Evolutionary conservation across 2,797 vertebrate genomes (phyloP), one percentile per base, ranked within the genome.

Genomic region (Chelmon rostratus): DNA sequence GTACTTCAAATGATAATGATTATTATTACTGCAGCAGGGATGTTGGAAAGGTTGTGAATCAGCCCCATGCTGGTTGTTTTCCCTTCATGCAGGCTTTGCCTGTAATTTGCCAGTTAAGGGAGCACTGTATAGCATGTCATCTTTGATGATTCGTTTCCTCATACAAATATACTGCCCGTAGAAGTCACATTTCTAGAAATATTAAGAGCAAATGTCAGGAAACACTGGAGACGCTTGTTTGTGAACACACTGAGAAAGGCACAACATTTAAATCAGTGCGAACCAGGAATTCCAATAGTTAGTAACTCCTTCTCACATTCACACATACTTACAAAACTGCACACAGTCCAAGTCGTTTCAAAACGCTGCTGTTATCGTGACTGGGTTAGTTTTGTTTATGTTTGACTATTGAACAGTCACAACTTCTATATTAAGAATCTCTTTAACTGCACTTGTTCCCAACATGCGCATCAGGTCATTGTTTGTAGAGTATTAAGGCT

Each of bases 1-100:
- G 91, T 88, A 91, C 92, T 94, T 93, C 91, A 94, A 92, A 94
- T 93, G 90, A 92, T 92, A 73, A 76, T 88, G 88, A 92, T 94
- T 92, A 93, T 94, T 94, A 92, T 95, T 94, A 86, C 82, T 89
- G 88, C 88, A 90, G 89, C 87, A 50, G 86, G 89, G 77, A 92
- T 93, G 93, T 94, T 90, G 87, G 86, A 81, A 67, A 74, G 84
- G 88, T 86, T 91, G 89, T 82, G 90, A 90, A 86, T 90, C 76
- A 65, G 74, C 87, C 89, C 52, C 91, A 62, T 74, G 86, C 85
- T 68, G 92, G 73, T 90, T 57, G 69, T 76, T 87, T 93, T 88
- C 86, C 85, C 85, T 83, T 82, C 78, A 73, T 88, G 79, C 84
- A 93, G 88, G 86, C 84, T 81, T 86, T 76, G 74, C 12, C 53